Base-by-base conservation (phyloP, 2,113 vertebrate species). In the Xenopus laevis region DNA sequence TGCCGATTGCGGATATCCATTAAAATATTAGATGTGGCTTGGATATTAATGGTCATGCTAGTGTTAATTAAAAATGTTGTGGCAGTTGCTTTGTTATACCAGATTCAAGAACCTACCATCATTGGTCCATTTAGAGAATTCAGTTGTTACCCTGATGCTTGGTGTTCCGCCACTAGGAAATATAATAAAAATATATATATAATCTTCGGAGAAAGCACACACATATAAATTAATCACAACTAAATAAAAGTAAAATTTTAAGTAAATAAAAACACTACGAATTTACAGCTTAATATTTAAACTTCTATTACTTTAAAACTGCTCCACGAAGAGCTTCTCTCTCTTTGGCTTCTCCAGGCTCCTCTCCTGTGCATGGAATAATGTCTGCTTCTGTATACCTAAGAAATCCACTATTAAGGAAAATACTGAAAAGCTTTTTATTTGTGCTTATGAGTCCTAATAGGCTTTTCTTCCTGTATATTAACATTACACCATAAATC, bases 371-470 rank as follows among this genome's bases (percentile, higher is more conserved):
- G 82, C 97, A 99, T 78, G 97, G 97, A 81, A 99, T 99, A 82
- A 99, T 90, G 17, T 99, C 97, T 23, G 97, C 96, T 80, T 99
- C 97, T 0, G 97, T 98, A 86, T 99, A 99, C 91, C 97, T 98
- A 86, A 79, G 78, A 78, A 80, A 79, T 71, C 46, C 83, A 33
- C 66, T 84, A 86, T 92, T 90, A 93, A 94, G 90, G 90, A 87
- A 82, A 0, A 50, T 50, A 50, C 5, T 50, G 3, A 78, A 12
- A 50, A 13, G 46, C 15, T 50, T 40, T 40, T 3, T 33, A 33
- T 33, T 6, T 33, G 30, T 3, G 30, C 30, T 6, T n/a, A n/a
- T 4, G 30, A 33, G 30, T 33, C 30, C 30, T 33, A 3, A 33
- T 33, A 33, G 30, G 3, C 30, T 33, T 33, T 33, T 33, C 30